Percentiles rank a stretch among this genome's conserved stretches.
phyloP scores from a whole-genome alignment of 2,797 vertebrate species.

The Dendrocincla tyrannina region DNA sequence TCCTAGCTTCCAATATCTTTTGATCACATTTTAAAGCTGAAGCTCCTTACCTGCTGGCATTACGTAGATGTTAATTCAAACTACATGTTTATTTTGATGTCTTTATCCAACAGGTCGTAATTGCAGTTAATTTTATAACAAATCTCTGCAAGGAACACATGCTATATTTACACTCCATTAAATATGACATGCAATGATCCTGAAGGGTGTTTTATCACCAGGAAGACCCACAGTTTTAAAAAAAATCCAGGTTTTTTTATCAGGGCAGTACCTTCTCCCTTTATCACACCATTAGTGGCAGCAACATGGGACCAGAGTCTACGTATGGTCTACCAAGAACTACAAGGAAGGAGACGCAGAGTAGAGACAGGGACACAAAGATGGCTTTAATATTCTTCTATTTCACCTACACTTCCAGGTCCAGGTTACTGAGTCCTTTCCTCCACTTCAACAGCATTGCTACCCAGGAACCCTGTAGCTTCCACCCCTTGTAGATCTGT shows the following conservation, averaged over 20 bases:
- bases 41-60: not conserved
- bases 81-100: not conserved
- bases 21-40: not conserved
- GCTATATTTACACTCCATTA: not conserved
- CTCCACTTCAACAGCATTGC: not conserved
- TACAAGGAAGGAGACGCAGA: not conserved
- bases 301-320: not conserved
- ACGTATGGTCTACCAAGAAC: not conserved
- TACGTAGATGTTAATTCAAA: not conserved
- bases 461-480: not conserved
- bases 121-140: not conserved
- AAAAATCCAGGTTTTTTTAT: not conserved
- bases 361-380: not conserved
- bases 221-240: not conserved
- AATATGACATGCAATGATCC: not conserved
- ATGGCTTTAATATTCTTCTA: not conserved
- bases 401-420: not conserved
- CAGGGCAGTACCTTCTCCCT: not conserved
- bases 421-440: not conserved
- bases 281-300: not conserved
- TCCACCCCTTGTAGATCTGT: not conserved
- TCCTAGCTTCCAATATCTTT: not conserved
- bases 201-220: not conserved
- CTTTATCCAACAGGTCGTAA: not conserved
- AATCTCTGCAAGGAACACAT: not conserved